Conservation (phyloP, 2,113 vertebrate species). For the Noctilio leporinus region DNA sequence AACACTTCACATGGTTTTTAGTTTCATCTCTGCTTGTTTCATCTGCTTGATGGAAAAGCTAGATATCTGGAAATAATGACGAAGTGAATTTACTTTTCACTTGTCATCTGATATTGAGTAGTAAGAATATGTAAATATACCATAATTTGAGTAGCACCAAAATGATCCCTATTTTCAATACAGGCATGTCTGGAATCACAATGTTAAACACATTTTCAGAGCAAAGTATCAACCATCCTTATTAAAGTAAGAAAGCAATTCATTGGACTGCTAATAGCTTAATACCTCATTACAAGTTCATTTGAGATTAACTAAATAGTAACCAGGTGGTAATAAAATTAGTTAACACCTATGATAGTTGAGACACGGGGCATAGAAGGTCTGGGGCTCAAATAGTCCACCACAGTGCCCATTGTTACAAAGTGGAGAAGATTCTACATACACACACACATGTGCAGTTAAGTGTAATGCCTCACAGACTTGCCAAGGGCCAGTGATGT, state of each 20-base stretch:
- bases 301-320: not conserved
- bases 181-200: not conserved
- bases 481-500: not conserved
- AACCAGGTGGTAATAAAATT: not conserved
- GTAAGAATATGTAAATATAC: not conserved
- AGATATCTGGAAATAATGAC: not conserved
- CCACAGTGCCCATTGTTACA: not conserved
- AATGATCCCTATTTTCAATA: not conserved
- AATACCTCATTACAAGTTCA: not conserved
- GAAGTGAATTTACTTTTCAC: not conserved
- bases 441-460: not conserved
- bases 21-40: not conserved
- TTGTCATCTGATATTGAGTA: not conserved
- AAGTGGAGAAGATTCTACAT: not conserved
- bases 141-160: not conserved
- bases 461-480: not conserved
- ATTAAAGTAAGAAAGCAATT: not conserved
- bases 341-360: not conserved
- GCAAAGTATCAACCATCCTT: not conserved
- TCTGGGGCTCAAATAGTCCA: not conserved
- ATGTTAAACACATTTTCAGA: not conserved
- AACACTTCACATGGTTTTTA: not conserved
- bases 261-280: not conserved
- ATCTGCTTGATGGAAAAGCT: not conserved
- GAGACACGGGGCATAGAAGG: not conserved